Evolutionary conservation across 2,888 invertebrate species (phyloP).

Genomic region (Catocala nupta): DNA sequence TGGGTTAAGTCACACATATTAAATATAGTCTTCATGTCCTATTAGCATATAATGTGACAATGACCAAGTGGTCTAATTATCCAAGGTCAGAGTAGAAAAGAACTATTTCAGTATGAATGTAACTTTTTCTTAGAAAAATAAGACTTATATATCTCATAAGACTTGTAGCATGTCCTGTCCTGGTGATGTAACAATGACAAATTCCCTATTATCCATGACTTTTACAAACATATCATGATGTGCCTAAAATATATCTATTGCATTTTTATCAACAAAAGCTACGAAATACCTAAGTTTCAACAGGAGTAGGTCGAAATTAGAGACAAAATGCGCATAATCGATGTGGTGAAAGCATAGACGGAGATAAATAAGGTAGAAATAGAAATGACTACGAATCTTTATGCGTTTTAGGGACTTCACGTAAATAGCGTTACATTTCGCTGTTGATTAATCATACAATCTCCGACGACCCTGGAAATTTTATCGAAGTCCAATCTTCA

Average conservation of each 20-base stretch:
- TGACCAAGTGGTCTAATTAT: constrained; percentile 37
- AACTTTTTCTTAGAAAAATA: constrained; percentile 7
- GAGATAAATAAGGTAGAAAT: constrained; percentile 26
- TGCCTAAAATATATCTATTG: constrained; percentile 16
- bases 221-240: constrained; percentile 22
- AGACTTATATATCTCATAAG: too few relatives aligned
- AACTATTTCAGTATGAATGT: constrained; percentile 23
- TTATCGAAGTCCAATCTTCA: constrained; percentile 42
- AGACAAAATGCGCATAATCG: constrained; percentile 26
- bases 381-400: constrained; percentile 5
- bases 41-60: constrained; percentile 11
- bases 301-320: constrained; percentile 10
- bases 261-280: constrained; percentile 7
- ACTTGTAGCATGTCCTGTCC: not conserved
- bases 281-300: constrained; percentile 1
- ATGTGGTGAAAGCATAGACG: constrained; percentile 42
- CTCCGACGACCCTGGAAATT: constrained; percentile 57
- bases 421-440: constrained; percentile 24
- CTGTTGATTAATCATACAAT: constrained; percentile 54
- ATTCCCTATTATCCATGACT: constrained; percentile 20
- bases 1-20: not conserved
- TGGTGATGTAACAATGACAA: constrained; percentile 35
- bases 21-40: not conserved
- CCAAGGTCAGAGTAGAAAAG: constrained; percentile 36
- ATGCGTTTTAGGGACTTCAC: constrained; percentile 16